Evolutionary conservation across 2,797 vertebrate species (phyloP), one percentile per base, ranked within the genome.

Genomic region (Melanotaenia maccullochi): DNA sequence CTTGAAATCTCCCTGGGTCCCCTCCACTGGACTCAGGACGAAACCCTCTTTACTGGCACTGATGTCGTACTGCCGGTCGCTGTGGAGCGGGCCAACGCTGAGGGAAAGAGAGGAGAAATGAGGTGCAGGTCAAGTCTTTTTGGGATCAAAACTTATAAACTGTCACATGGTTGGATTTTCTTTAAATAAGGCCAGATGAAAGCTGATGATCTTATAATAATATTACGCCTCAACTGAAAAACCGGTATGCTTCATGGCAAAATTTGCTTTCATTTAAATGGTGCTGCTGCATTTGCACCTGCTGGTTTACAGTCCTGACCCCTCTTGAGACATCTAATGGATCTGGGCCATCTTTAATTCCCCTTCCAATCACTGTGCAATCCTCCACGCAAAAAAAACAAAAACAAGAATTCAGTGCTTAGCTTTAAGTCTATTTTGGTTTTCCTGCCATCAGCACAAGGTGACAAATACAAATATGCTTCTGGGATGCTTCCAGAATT

Each of bases 41-140:
- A 97, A 99, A 1, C 98, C 98, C 85, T 99, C 97, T 84, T 97
- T 99, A 63, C 94, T 96, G 52, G 97, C 97, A 28, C 93, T 92
- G 81, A 99, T 88, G 3, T 97, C 92, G 44, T 99, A 99, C 60
- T 96, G 95, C 75, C 96, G 91, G 89, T 97, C 96, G 66, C 97
- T 97, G 92, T 99, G 97, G 72, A 99, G 95, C 0, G 98, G 98
- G 1, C 98, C 98, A 38, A 99, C 97, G 0, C 98, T 99, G 90
- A 51, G 40, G 8, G 14, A 42, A 5, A 12, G 16, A 18, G 14
- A 42, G 16, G 38, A 38, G 36, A 38, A 38, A 38, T 38, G 9
- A 38, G 36, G 36, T 12, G 36, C 36, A 40, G 9, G 35, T 36
- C 35, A 36, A 36, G 35, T 36, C 35, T 36, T 12, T 35, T 36